These are phyloP conservation scores for Sparus aurata DNA, from an alignment of 2,797 vertebrate species.

Conservation along the genomic window DNA sequence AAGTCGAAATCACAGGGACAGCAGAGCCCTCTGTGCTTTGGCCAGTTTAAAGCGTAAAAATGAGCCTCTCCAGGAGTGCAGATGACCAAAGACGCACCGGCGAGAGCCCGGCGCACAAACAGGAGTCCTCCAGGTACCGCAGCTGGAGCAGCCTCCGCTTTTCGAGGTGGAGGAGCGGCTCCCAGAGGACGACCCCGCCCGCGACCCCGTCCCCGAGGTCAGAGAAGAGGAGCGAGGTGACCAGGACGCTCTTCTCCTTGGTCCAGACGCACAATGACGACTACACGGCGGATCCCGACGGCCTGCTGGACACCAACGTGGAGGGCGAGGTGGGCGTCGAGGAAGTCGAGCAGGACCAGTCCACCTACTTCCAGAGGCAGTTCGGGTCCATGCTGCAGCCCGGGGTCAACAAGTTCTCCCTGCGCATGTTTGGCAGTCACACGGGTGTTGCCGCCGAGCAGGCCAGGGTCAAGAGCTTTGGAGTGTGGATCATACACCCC, in stretches of 20 bases:
- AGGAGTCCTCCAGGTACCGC: conserved; percentile 60
- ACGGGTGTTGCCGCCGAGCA: conserved; percentile 95
- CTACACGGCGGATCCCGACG: conserved; percentile 78
- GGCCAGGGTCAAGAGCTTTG: conserved; percentile 93
- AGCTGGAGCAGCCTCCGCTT: conserved; percentile 80
- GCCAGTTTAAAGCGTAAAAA: conserved; percentile 40
- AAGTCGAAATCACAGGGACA: conserved; percentile 12
- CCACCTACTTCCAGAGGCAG: conserved; percentile 87
- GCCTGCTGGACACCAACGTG: conserved; percentile 60
- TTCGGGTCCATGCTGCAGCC: conserved; percentile 92
- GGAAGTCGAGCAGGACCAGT: conserved; percentile 58
- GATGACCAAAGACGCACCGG: conserved; percentile 53
- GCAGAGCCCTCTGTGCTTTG: not conserved
- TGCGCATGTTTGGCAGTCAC: conserved; percentile 97
- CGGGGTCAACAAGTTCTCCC: conserved; percentile 96
- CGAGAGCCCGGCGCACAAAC: conserved; percentile 66
- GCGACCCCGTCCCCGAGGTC: conserved; percentile 69
- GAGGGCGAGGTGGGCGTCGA: conserved; percentile 59
- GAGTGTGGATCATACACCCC: conserved; percentile 96
- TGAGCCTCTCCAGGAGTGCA: conserved; percentile 61
- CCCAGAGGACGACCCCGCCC: conserved; percentile 72
- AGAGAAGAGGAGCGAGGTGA: conserved; percentile 71
- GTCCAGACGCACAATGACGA: conserved; percentile 81
- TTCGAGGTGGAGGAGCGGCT: conserved; percentile 78
- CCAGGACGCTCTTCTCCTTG: conserved; percentile 76